Conservation (phyloP, 2,888 invertebrate species). For the Antitype chi region DNA sequence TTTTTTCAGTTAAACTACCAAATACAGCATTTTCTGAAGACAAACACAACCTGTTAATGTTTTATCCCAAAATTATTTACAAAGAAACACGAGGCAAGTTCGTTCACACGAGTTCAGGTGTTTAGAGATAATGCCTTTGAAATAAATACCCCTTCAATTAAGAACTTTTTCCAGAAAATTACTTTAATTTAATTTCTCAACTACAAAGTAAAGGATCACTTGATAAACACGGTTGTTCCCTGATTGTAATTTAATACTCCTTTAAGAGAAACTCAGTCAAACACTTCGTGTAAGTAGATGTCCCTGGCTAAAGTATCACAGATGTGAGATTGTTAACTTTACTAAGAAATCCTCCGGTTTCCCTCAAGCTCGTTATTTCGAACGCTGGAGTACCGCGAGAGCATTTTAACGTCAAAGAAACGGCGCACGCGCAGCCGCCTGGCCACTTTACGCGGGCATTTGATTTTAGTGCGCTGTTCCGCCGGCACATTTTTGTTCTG, state of each 20-base stretch:
- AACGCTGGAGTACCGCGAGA: conserved; percentile 65
- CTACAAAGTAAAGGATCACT: conserved; percentile 54
- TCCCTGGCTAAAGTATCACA: conserved; percentile 64
- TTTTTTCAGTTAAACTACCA: neutral
- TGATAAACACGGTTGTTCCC: conserved; percentile 47
- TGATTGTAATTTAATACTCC: conserved; percentile 67
- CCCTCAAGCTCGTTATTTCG: conserved; percentile 75
- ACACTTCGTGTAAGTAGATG: conserved; percentile 61
- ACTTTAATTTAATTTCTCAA: conserved; percentile 36
- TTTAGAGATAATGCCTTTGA: conserved; percentile 36
- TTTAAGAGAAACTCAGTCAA: conserved; percentile 50
- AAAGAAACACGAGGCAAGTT: conserved; percentile 16
- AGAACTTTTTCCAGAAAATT: conserved; percentile 38
- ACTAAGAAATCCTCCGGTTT: conserved; percentile 70
- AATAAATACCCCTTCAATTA: conserved; percentile 39
- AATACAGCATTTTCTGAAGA: neutral
- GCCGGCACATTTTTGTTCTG: conserved; percentile 62
- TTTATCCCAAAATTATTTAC: neutral
- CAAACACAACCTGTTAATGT: too few species aligned
- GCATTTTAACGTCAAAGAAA: conserved; percentile 73
- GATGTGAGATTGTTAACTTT: conserved; percentile 73
- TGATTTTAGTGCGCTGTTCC: conserved; percentile 72
- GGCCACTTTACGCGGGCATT: conserved; percentile 73
- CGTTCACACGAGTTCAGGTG: conserved; percentile 18
- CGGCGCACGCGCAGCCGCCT: conserved; percentile 69